These are phyloP conservation scores for Ganaspis brasiliensis DNA, from an alignment of 2,888 invertebrate genomes.

Conservation along the genomic window DNA sequence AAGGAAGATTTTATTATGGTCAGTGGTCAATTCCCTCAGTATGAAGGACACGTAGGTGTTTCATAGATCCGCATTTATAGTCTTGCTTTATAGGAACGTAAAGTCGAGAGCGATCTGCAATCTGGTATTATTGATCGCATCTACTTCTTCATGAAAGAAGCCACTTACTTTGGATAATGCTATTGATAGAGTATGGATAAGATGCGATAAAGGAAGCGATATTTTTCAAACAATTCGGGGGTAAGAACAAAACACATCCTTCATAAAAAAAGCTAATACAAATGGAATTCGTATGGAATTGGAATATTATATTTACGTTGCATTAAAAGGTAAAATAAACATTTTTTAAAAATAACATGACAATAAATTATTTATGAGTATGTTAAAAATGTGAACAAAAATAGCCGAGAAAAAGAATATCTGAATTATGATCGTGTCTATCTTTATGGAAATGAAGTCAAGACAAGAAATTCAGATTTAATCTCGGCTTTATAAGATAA, in stretches of 20 bases:
- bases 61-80: constrained; percentile 29
- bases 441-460: background rate
- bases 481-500: background rate
- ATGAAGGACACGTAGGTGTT: constrained; percentile 35
- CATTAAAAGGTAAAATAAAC: too few relatives aligned
- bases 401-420: background rate
- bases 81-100: constrained; percentile 9
- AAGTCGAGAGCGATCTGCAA: constrained; percentile 2
- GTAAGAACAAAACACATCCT: too few relatives aligned
- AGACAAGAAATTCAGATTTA: background rate
- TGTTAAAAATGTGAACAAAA: background rate
- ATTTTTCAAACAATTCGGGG: too few relatives aligned
- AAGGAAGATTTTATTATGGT: constrained; percentile 4
- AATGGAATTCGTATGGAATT: too few relatives aligned
- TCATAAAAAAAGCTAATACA: constrained; percentile 5
- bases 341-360: background rate
- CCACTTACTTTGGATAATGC: background rate
- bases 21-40: constrained; percentile 11
- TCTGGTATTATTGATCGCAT: background rate
- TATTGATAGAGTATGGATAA: background rate
- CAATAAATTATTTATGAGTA: too few relatives aligned
- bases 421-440: background rate
- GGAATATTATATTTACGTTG: too few relatives aligned
- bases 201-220: too few relatives aligned
- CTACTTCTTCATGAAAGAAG: constrained; percentile 6